phyloP scores from a whole-genome alignment of 1,140 invertebrate species.

The Hyposmocoma kahamanoa region DNA sequence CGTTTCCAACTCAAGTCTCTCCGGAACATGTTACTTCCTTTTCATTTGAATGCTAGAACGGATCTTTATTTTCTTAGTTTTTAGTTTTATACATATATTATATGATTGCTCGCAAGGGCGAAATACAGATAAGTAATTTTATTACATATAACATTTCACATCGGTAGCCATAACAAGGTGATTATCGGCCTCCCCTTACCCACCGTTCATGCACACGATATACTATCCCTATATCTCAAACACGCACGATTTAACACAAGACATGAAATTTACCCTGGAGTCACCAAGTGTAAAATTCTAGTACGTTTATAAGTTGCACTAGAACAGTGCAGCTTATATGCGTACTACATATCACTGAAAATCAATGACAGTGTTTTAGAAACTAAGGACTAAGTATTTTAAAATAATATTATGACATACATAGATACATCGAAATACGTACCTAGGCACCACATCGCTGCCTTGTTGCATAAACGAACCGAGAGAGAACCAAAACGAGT shows the following conservation, averaged over 20 bases:
- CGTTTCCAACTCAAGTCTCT: not conserved
- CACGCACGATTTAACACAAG: conserved; percentile 33
- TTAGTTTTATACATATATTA: not conserved
- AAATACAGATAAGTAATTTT: conserved; percentile 19
- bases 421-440: no score
- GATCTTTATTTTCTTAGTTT: not conserved
- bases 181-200: conserved; percentile 25
- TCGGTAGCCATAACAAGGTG: conserved; percentile 31
- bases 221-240: conserved; percentile 17
- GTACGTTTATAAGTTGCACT: no score
- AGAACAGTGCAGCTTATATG: no score
- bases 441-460: conserved; percentile 89
- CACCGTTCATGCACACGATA: conserved; percentile 21
- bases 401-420: no score
- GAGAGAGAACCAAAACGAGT: conserved; percentile 90
- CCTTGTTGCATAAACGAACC: conserved; percentile 97
- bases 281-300: no score
- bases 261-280: conserved; percentile 42
- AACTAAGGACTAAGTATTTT: no score
- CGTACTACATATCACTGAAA: no score
- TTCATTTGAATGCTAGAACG: not conserved
- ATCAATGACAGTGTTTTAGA: no score
- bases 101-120: conserved; percentile 6
- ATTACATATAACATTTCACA: conserved; percentile 16
- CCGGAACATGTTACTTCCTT: not conserved